phyloP scores from a whole-genome alignment of 2,113 vertebrate genomes.

The Tapirus terrestris region DNA sequence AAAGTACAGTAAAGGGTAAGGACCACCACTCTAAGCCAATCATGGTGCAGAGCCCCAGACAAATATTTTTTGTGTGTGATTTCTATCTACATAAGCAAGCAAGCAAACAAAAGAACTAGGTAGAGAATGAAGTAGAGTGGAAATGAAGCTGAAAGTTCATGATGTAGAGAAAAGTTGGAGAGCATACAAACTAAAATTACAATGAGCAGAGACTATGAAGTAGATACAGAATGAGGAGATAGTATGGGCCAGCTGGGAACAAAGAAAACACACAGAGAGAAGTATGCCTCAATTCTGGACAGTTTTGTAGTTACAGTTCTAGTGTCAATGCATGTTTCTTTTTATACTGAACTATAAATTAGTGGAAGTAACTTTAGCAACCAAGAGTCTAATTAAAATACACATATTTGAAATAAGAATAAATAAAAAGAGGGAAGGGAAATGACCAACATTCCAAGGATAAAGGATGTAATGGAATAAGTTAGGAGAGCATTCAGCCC shows the following conservation, averaged over 20 bases:
- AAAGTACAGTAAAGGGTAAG: background rate
- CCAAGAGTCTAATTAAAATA: constrained; percentile 22
- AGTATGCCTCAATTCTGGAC: background rate
- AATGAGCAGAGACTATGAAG: background rate
- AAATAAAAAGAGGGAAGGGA: background rate
- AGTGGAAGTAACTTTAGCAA: background rate
- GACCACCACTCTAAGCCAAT: background rate
- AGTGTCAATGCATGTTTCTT: background rate
- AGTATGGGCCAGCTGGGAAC: background rate
- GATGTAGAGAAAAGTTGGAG: background rate
- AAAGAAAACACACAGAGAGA: background rate
- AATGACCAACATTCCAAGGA: background rate
- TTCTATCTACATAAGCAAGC: background rate
- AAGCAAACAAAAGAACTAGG: background rate
- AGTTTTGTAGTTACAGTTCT: constrained; percentile 4
- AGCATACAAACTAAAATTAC: background rate
- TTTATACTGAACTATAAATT: background rate
- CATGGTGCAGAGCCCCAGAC: background rate
- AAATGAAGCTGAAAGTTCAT: background rate
- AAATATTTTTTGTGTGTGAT: background rate
- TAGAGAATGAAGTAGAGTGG: background rate
- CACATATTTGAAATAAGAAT: background rate
- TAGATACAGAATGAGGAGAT: background rate
- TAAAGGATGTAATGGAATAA: background rate
- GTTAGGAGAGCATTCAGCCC: background rate